Evolutionary conservation across 2,888 invertebrate genomes (phyloP).

Genomic region (Eucera pruinosa): DNA sequence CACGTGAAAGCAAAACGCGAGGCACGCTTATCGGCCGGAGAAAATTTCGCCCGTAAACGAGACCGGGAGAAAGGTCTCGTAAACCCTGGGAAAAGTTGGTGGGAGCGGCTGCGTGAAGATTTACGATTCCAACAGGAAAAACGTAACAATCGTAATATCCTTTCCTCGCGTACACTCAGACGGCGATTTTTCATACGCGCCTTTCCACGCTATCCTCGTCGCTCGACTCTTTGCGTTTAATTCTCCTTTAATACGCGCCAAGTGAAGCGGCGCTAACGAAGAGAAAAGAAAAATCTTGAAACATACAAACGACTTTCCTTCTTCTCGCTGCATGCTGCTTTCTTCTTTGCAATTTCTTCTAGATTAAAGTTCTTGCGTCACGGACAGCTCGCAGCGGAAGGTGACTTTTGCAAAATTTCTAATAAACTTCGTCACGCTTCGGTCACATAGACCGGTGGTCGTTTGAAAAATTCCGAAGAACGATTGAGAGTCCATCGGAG

Average conservation of each 20-base stretch:
- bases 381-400: not conserved
- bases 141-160: slow-evolving; percentile 66
- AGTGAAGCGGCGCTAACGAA: slow-evolving; percentile 25
- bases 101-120: slow-evolving; percentile 54
- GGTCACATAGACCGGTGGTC: slow-evolving; percentile 9
- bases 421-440: slow-evolving; percentile 27
- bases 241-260: slow-evolving; percentile 56
- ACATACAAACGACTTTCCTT: no score
- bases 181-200: slow-evolving; percentile 64
- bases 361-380: not conserved
- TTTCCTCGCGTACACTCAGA: slow-evolving; percentile 44
- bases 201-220: slow-evolving; percentile 37
- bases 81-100: slow-evolving; percentile 39
- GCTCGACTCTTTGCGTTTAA: slow-evolving; percentile 52
- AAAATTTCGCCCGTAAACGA: slow-evolving; percentile 35
- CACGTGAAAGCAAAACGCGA: not conserved
- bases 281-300: not conserved
- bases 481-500: no score
- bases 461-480: slow-evolving; percentile 6
- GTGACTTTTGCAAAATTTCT: not conserved
- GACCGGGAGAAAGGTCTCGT: slow-evolving; percentile 19
- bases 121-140: slow-evolving; percentile 63
- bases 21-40: slow-evolving; percentile 43
- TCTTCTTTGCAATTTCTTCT: no score
- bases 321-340: no score